These are phyloP conservation scores for Prorops nasuta DNA, from an alignment of 1,140 invertebrate genomes.

Conservation along the genomic window DNA sequence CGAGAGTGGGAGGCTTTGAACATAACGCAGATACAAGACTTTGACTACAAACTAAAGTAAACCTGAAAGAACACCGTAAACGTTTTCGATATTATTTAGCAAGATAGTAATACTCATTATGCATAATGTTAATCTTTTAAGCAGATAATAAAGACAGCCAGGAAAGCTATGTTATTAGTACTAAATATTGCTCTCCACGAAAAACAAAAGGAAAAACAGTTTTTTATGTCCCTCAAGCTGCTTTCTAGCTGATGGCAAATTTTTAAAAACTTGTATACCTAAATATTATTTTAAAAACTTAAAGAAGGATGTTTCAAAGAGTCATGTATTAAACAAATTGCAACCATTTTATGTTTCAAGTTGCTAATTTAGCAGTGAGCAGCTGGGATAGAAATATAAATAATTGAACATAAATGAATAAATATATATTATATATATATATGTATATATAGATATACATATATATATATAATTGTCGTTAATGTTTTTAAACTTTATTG, in stretches of 20 bases:
- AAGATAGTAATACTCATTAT: conserved; percentile 4
- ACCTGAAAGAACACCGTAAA: background rate
- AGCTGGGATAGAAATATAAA: too few relatives aligned
- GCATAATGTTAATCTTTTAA: background rate
- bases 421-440: conserved; percentile 12
- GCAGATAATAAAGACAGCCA: conserved; percentile 16
- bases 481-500: conserved; percentile 51
- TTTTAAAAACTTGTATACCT: too few relatives aligned
- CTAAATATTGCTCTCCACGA: too few relatives aligned
- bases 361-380: conserved; percentile 8
- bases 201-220: too few relatives aligned
- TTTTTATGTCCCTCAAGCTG: too few relatives aligned
- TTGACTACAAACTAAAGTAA: background rate
- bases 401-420: conserved; percentile 18
- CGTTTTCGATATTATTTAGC: conserved; percentile 1
- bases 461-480: conserved; percentile 41
- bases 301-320: too few relatives aligned
- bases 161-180: conserved; percentile 22
- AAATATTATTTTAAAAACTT: too few relatives aligned
- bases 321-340: too few relatives aligned
- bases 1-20: too few relatives aligned
- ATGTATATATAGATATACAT: conserved; percentile 26
- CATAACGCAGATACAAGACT: background rate
- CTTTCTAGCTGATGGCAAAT: too few relatives aligned
- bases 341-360: too few relatives aligned